Evolutionary conservation across 2,888 invertebrate species (phyloP).

Genomic region (Lasioglossum pauxillum): DNA sequence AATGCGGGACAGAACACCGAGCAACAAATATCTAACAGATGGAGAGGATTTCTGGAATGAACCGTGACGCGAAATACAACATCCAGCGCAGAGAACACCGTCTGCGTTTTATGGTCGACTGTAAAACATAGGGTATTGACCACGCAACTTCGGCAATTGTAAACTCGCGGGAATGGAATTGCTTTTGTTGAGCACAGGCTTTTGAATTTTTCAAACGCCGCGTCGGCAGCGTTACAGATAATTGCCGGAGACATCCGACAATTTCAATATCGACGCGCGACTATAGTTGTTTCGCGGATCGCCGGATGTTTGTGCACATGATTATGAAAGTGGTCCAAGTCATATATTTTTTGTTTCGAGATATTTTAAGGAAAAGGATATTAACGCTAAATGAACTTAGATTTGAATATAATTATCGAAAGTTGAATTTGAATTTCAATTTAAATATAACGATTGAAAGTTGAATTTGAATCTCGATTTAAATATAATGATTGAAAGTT

Average conservation of each 20-base stretch:
- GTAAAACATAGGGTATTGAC: conserved; percentile 53
- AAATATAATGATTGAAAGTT: no score
- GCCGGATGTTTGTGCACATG: not conserved
- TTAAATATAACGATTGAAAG: no score
- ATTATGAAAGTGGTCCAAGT: no score
- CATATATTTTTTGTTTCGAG: no score
- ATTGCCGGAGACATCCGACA: not conserved
- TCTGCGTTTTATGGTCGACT: conserved; percentile 61
- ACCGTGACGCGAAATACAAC: conserved; percentile 42
- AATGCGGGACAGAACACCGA: conserved; percentile 1
- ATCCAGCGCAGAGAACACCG: conserved; percentile 54
- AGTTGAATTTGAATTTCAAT: no score
- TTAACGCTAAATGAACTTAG: no score
- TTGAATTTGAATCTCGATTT: no score
- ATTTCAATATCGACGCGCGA: not conserved
- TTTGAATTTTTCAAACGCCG: conserved; percentile 11
- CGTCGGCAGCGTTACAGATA: not conserved
- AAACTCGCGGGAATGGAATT: conserved; percentile 43
- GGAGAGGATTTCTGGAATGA: conserved; percentile 63
- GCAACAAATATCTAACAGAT: conserved; percentile 40
- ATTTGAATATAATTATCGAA: no score
- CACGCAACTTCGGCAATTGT: conserved; percentile 54
- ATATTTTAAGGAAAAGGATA: no score
- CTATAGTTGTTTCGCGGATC: not conserved
- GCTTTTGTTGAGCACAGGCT: conserved; percentile 31